Base-by-base conservation (phyloP, 2,113 vertebrate species). In the Guaruba guarouba region DNA sequence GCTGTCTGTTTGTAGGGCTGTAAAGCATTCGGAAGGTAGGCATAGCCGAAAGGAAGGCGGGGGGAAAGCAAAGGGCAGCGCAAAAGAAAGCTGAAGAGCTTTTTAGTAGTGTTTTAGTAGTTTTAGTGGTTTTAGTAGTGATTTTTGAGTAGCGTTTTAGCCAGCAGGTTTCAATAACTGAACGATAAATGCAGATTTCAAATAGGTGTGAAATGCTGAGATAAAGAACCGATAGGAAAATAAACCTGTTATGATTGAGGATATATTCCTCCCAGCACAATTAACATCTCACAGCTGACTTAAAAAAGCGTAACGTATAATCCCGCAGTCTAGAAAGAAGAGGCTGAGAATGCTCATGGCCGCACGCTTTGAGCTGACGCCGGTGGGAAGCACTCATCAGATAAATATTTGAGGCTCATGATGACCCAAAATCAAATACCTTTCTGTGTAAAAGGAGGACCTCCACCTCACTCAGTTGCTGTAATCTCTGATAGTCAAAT, bases 291-390 rank as follows among this genome's bases (percentile, higher is more conserved):
- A 23, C 17, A 28, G 14, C 11, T 61, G 12, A 70, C 41, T 77
- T 43, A 33, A 61, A 85, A 59, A 51, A 16, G 3, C 2, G 5
- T 4, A 18, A 22, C 5, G 17, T 1, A 0, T 52, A 69, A 51
- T 7, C 15, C 16, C 11, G 11, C 17, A 6, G 18, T 48, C 29
- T 66, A 75, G 44, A 66, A 82, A 44, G 33, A 28, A 11, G 3
- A 11, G 10, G 2, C 10, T 71, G 16, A 67, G n/a, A 15, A 20
- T 31, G 39, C 43, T 84, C 0, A 2, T 88, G 19, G 6, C 37
- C 35, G 35, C 0, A 2, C 54, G 28, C 13, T 74, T 88, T 9
- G 2, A 61, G 39, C 28, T 1, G 1, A 13, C 23, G 28, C n/a
- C 35, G 33, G 41, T 73, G 46, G n/a, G 43, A 64, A 86, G 15